phyloP scores from a whole-genome alignment of 2,797 vertebrate species.

The Falco columbarius region DNA sequence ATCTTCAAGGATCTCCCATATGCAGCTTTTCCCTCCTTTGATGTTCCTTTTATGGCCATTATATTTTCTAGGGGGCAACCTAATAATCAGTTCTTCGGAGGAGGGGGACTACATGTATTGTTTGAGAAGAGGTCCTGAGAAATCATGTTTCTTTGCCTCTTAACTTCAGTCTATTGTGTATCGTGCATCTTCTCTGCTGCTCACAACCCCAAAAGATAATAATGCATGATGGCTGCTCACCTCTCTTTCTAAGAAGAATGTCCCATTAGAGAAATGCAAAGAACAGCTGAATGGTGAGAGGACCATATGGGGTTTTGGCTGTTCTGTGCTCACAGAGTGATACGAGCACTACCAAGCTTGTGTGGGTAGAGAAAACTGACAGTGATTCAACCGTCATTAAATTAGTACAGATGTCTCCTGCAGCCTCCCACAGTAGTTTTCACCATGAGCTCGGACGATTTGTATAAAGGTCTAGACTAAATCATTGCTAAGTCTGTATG shows the following conservation, averaged over 20 bases:
- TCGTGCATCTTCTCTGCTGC: neutral
- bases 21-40: neutral
- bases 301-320: neutral
- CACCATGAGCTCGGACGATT: neutral
- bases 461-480: slow-evolving; percentile 51
- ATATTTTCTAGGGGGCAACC: neutral
- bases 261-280: neutral
- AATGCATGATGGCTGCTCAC: neutral
- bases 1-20: neutral
- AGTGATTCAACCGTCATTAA: slow-evolving; percentile 53
- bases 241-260: neutral
- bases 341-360: neutral
- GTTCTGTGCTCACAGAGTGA: neutral
- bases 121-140: neutral
- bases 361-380: slow-evolving; percentile 18
- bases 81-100: neutral
- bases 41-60: neutral
- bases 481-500: slow-evolving; percentile 6
- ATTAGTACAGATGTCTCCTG: slow-evolving; percentile 49
- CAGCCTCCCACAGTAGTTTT: slow-evolving; percentile 41
- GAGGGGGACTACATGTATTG: accelerated
- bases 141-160: neutral
- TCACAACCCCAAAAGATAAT: neutral
- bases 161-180: neutral
- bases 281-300: slow-evolving; percentile 5